Evolutionary conservation across 1,140 invertebrate species (phyloP).

Genomic region (Varroa destructor): DNA sequence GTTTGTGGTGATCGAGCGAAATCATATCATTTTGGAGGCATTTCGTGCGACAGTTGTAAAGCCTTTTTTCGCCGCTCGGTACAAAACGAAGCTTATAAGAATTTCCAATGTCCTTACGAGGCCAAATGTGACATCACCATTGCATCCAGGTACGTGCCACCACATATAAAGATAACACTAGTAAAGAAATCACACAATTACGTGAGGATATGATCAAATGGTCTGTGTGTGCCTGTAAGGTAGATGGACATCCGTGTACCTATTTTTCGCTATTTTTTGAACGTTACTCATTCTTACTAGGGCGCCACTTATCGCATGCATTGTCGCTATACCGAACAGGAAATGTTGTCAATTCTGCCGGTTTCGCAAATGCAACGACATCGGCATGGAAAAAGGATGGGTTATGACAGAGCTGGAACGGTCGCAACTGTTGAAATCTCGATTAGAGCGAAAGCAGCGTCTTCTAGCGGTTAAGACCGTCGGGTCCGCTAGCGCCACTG

Average conservation of each 20-base stretch:
- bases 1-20: conserved; percentile 41
- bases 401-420: conserved; percentile 44
- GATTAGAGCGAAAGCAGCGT: conserved; percentile 36
- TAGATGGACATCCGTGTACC: no score
- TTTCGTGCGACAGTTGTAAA: conserved; percentile 42
- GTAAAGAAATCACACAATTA: no score
- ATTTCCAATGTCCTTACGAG: conserved; percentile 40
- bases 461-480: background rate
- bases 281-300: no score
- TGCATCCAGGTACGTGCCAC: conserved; percentile 37
- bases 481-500: no score
- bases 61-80: conserved; percentile 42
- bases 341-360: conserved; percentile 41
- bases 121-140: conserved; percentile 39
- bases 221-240: no score
- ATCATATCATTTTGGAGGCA: conserved; percentile 42
- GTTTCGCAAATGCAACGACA: conserved; percentile 41
- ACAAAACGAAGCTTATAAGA: conserved; percentile 39
- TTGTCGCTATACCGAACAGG: conserved; percentile 29
- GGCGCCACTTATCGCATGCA: no score
- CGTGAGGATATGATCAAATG: no score
- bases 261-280: no score
- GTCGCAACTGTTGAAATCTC: conserved; percentile 38
- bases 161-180: background rate
- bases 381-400: conserved; percentile 45